Evolutionary conservation across 2,113 vertebrate genomes (phyloP), one percentile per base, ranked within the genome.

Genomic region (Piprites chloris): DNA sequence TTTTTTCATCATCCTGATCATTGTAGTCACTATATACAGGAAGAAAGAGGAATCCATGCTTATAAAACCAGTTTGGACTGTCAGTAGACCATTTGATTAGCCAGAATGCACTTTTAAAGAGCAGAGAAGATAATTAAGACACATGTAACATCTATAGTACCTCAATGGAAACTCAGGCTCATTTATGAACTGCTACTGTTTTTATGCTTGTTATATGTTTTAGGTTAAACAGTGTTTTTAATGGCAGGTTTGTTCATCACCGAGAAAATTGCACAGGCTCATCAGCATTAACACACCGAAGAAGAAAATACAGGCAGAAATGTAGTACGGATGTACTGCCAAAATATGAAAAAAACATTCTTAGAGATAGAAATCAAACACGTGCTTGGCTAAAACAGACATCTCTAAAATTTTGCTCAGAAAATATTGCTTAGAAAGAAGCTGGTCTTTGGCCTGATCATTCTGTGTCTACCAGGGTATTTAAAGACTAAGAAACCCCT

Each of bases 191-290:
- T 90, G 85, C 85, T 90, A 76, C 96, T 96, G 93, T 92, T 96
- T 96, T 97, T 93, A 95, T 95, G 65, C 86, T 81, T 89, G 59
- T 81, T 95, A 92, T 84, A 72, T 94, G 85, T 96, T 96, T 96
- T 94, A 89, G 79, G 93, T 93, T 96, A 96, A 96, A 95, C 90
- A 95, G 85, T 89, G 61, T 72, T 95, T 96, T 96, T 95, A 96
- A 96, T 93, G 85, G 88, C 93, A 97, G 92, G 80, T 95, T 96
- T 94, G 79, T 86, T 97, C 92, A 95, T 93, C 85, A 77, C n/a
- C 30, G 80, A 88, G 90, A 80, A 96, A 96, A 88, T 75, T 93
- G 79, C 92, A 94, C 72, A 93, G 79, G 22, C 72, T 96, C 92
- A 94, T 90, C 95, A 96, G 12, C 82, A 71, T 83, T 93, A 96